Evolutionary conservation across 2,888 invertebrate species (phyloP).

Genomic region (Zaprionus obscuricornis): DNA sequence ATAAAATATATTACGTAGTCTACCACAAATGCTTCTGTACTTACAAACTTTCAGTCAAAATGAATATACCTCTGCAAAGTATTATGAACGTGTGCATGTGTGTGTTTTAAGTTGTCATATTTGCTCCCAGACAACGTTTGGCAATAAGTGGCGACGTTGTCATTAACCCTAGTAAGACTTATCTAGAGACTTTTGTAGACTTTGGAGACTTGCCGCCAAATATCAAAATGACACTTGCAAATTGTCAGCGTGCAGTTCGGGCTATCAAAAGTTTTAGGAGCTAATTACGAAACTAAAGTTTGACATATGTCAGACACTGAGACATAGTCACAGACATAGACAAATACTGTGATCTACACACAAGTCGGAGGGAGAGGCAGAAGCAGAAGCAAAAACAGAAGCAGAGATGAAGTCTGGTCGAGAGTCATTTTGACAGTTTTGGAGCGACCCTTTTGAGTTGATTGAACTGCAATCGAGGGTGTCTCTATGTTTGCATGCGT

Average conservation of each 20-base stretch:
- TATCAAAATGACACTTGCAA: conserved; percentile 76
- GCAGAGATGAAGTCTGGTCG: conserved; percentile 17
- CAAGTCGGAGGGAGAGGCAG: too few relatives aligned
- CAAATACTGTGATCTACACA: too few relatives aligned
- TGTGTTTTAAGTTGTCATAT: conserved; percentile 21
- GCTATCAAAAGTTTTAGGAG: conserved; percentile 51
- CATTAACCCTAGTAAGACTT: conserved; percentile 68
- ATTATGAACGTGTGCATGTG: conserved; percentile 6
- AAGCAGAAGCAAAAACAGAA: too few relatives aligned
- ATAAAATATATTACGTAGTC: too few relatives aligned
- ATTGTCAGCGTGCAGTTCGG: conserved; percentile 70
- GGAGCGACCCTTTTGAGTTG: conserved; percentile 44
- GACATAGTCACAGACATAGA: neutral
- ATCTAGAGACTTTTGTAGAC: conserved; percentile 27
- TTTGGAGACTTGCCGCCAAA: conserved; percentile 56
- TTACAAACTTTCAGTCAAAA: too few relatives aligned
- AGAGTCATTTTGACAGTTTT: conserved; percentile 49
- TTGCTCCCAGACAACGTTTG: conserved; percentile 22
- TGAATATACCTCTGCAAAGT: conserved; percentile 37
- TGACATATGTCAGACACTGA: conserved; percentile 61
- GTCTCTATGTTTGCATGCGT: too few relatives aligned
- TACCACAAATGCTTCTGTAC: too few relatives aligned
- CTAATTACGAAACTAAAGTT: conserved; percentile 74
- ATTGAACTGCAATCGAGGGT: conserved; percentile 52
- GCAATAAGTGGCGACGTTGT: conserved; percentile 44